Base-by-base conservation (phyloP, 2,797 vertebrate species). In the Gadopsis bispinosus region DNA sequence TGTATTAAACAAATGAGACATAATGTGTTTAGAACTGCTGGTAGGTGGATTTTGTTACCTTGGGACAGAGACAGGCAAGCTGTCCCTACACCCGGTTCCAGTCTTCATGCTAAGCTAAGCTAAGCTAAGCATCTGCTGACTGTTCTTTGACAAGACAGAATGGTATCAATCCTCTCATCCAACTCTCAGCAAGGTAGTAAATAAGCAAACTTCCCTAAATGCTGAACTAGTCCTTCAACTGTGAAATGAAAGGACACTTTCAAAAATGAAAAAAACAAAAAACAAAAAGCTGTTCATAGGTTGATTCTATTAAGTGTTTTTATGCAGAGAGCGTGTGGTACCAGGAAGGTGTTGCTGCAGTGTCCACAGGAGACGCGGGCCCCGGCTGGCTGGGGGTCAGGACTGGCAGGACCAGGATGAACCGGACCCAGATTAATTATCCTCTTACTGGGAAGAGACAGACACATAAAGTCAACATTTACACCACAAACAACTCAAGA, bases 331-430 rank as follows among this genome's bases (percentile, higher is more conserved):
- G 47, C n/a, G 47, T 22, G 7, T 39, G 55, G 13, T 95, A 98
- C 97, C 97, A 98, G 94, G 88, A 98, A 98, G 64, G 97, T 97
- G 93, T 97, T 97, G 92, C 95, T 97, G 96, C 97, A 98, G 89
- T 98, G 97, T 85, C 96, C 97, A 81, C 97, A 98, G 91, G 96
- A 97, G 89, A 98, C 97, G 3, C 97, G 91, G 71, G 97, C 97
- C 67, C 97, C 97, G 2, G 95, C 91, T 3, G 97, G 97, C 89
- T 98, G 97, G 51, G 96, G 97, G 53, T 98, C 97, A 13, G 97
- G 97, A 93, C 96, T 97, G 79, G 96, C 92, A 1, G 97, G 97
- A 45, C 97, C 97, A 0, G 96, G 96, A 81, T 97, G 97, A 55
- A 98, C 96, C 5, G 97, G 96, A 29, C 97, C 97, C 84, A 98